Conservation (phyloP, 2,797 vertebrate species). For the Cottoperca gobio region DNA sequence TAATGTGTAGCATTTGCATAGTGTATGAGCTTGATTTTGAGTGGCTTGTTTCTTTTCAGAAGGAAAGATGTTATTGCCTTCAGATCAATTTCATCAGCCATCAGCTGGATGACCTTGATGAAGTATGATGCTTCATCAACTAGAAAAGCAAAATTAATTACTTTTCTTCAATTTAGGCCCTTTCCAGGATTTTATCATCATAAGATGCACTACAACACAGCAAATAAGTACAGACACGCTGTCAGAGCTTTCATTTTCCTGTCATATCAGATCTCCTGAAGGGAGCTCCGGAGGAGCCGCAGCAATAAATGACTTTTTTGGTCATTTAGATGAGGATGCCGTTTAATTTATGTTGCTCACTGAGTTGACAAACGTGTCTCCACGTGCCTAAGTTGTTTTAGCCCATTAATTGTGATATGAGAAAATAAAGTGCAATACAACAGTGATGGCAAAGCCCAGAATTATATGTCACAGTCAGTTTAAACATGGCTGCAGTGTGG, state of each 20-base stretch:
- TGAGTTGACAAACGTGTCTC: slow-evolving; percentile 59
- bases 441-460: slow-evolving; percentile 25
- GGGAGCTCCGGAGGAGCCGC: slow-evolving; percentile 67
- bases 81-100: slow-evolving; percentile 54
- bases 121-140: slow-evolving; percentile 74
- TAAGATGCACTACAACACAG: slow-evolving; percentile 62
- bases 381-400: slow-evolving; percentile 36
- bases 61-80: slow-evolving; percentile 55
- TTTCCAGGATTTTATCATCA: slow-evolving; percentile 65
- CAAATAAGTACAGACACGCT: slow-evolving; percentile 72
- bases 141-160: slow-evolving; percentile 73
- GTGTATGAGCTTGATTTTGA: slow-evolving; percentile 53
- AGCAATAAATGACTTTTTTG: slow-evolving; percentile 75
- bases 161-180: slow-evolving; percentile 69
- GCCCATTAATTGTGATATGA: slow-evolving; percentile 57
- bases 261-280: slow-evolving; percentile 76
- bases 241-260: slow-evolving; percentile 79
- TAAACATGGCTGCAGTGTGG: slow-evolving; percentile 28
- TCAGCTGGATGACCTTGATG: slow-evolving; percentile 73
- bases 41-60: slow-evolving; percentile 58
- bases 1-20: slow-evolving; percentile 40
- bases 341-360: slow-evolving; percentile 54
- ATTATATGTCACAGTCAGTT: slow-evolving; percentile 38
- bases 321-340: slow-evolving; percentile 59
- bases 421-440: slow-evolving; percentile 42